Evolutionary conservation across 2,797 vertebrate genomes (phyloP).

Genomic region (Fratercula arctica): DNA sequence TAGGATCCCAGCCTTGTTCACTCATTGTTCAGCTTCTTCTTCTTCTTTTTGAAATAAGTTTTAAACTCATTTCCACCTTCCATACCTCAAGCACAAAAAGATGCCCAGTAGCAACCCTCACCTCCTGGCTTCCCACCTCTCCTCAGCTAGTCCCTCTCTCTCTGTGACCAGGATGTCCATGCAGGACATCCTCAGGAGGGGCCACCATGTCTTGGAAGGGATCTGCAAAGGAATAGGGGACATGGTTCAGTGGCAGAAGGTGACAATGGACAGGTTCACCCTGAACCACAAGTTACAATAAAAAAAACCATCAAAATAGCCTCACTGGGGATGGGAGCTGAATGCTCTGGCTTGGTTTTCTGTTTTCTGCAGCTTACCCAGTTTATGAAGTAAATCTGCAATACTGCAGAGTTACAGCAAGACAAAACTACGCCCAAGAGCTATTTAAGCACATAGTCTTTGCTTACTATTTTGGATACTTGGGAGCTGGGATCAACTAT

Average conservation of each 20-base stretch:
- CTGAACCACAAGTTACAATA: neutral
- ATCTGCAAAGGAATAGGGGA: neutral
- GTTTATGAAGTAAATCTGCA: neutral
- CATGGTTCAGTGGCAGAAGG: neutral
- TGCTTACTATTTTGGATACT: neutral
- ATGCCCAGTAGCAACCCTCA: neutral
- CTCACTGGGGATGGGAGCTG: accelerated
- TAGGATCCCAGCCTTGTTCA: neutral
- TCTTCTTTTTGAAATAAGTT: neutral
- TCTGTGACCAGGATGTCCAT: neutral
- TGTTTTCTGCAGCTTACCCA: neutral
- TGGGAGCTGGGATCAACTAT: neutral
- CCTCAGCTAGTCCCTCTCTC: neutral
- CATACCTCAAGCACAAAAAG: neutral
- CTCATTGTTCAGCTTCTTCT: neutral
- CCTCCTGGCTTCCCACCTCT: neutral
- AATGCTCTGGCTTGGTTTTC: neutral
- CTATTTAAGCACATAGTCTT: neutral
- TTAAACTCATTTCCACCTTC: neutral
- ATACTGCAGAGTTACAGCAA: neutral
- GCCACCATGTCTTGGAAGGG: neutral
- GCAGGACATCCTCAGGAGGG: neutral
- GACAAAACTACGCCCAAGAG: neutral
- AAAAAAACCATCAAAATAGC: accelerated
- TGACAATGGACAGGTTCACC: neutral